Base-by-base conservation (phyloP, 2,888 invertebrate genomes). In the Oxycera nigricornis region DNA sequence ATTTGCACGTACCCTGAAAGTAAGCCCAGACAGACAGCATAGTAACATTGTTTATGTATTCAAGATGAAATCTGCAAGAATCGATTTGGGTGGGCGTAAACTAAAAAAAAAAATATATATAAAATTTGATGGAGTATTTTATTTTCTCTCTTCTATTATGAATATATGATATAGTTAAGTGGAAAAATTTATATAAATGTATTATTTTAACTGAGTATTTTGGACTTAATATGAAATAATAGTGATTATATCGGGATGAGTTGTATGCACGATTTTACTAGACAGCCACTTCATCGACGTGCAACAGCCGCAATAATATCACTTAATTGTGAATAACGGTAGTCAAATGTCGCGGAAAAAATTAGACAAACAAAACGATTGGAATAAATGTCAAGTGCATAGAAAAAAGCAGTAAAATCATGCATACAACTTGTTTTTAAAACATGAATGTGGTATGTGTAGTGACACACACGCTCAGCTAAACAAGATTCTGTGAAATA, bases 241-340 rank as follows among this genome's bases (percentile, higher is more conserved):
- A 17, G 30, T 59, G 9, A 55, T 59, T 59, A 2, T 11, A 59
- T 59, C 28, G 17, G 17, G 46, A 67, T 3, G 67, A 55, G 52
- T 70, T 52, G 70, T 55, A 70, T 52, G 70, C 52, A 70, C 55
- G 70, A 70, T 70, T 70, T 70, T 70, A 67, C n/a, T 26, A n/a
- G n/a, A n/a, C n/a, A n/a, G n/a, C n/a, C n/a, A n/a, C n/a, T n/a
- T n/a, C n/a, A n/a, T n/a, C n/a, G n/a, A n/a, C n/a, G n/a, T n/a
- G n/a, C n/a, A n/a, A n/a, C n/a, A n/a, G n/a, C n/a, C n/a, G n/a
- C n/a, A n/a, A n/a, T n/a, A n/a, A n/a, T n/a, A n/a, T n/a, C n/a
- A n/a, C n/a, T n/a, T n/a, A n/a, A n/a, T n/a, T n/a, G n/a, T n/a
- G n/a, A n/a, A n/a, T n/a, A n/a, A n/a, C n/a, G n/a, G n/a, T n/a